A percentile compares a stretch with the other conserved stretches of the same genome.
phyloP scores from a whole-genome alignment of 2,797 vertebrate species.

The Phoeniculus purpureus region DNA sequence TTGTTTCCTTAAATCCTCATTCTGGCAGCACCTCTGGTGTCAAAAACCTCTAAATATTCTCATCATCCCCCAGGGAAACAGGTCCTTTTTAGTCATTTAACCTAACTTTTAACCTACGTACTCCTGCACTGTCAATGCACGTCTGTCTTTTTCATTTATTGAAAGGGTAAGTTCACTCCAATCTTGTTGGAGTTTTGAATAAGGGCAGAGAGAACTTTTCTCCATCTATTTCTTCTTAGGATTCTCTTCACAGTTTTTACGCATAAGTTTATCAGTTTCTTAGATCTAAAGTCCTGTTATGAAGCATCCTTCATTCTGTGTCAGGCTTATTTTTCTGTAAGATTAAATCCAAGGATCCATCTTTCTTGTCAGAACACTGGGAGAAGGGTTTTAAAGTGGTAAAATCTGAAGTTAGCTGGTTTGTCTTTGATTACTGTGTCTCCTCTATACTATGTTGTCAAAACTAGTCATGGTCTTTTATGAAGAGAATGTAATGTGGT shows the following conservation, averaged over 20 bases:
- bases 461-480: neutral
- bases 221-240: neutral
- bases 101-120: constrained; percentile 16
- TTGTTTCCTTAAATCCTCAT: constrained; percentile 68
- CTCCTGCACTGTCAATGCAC: neutral
- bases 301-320: neutral
- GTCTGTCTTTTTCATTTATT: neutral
- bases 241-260: neutral
- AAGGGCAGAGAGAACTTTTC: neutral
- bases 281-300: neutral
- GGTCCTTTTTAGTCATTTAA: constrained; percentile 49
- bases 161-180: neutral
- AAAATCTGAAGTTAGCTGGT: neutral
- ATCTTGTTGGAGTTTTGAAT: neutral
- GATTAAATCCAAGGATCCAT: neutral
- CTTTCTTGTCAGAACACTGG: neutral
- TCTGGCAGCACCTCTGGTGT: constrained; percentile 59
- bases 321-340: neutral
- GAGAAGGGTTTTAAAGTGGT: neutral
- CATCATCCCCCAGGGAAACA: constrained; percentile 15
- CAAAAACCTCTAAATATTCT: constrained; percentile 48
- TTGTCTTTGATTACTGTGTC: neutral
- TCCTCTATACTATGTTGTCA: neutral
- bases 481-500: neutral
- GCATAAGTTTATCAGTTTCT: neutral